A percentile compares a stretch with the other conserved stretches of the same genome.
phyloP scores from a whole-genome alignment of 2,113 vertebrate species.

The Tachycineta bicolor region DNA sequence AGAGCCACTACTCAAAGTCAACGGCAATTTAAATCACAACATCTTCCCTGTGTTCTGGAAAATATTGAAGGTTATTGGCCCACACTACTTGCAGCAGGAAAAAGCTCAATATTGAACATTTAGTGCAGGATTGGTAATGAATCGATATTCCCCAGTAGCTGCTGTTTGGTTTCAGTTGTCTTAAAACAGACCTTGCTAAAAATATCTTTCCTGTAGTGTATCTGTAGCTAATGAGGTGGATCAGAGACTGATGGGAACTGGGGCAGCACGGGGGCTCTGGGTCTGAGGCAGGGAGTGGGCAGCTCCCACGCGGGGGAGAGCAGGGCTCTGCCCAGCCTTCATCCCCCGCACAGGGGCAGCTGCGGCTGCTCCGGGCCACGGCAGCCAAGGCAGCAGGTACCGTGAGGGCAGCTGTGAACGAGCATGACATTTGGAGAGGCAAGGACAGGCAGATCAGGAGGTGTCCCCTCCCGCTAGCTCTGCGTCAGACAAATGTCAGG shows the following conservation, averaged over 20 bases:
- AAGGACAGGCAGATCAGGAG: background rate
- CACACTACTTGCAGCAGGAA: slow-evolving; percentile 6
- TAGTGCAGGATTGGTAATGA: slow-evolving; percentile 52
- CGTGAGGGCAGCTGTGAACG: background rate
- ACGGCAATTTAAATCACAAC: background rate
- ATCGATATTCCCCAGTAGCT: slow-evolving; percentile 53
- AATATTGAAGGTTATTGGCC: slow-evolving; percentile 57
- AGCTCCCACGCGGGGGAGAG: accelerated
- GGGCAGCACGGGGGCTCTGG: background rate
- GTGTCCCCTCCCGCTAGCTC: background rate
- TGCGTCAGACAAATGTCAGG: background rate
- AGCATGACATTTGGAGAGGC: background rate
- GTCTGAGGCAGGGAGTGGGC: background rate
- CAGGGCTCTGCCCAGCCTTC: background rate
- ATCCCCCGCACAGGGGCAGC: background rate
- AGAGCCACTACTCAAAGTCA: background rate
- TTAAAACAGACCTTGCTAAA: slow-evolving; percentile 66
- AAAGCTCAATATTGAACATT: slow-evolving; percentile 40
- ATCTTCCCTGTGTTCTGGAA: background rate
- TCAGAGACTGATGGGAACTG: slow-evolving; percentile 15
- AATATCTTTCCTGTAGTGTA: slow-evolving; percentile 61
- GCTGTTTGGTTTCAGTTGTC: slow-evolving; percentile 50
- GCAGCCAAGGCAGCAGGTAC: background rate
- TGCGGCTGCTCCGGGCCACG: accelerated
- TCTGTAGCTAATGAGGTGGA: slow-evolving; percentile 44